Evolutionary conservation across 2,113 vertebrate species (phyloP).

Genomic region (Anhinga anhinga): DNA sequence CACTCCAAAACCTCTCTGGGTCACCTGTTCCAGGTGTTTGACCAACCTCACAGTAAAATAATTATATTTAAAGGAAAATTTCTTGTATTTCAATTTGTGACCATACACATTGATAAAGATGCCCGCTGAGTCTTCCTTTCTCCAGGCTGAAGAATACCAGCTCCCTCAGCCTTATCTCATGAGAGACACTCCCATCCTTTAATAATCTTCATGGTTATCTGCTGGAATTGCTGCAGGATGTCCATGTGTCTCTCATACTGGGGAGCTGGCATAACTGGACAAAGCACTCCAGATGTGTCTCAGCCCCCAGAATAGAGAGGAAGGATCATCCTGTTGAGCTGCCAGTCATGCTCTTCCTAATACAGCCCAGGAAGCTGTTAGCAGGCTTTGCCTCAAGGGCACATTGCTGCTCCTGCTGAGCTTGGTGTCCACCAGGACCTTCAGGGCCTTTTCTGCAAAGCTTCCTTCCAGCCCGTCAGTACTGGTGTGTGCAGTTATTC

Average conservation of each 20-base stretch:
- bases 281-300: not conserved
- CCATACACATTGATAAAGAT: not conserved
- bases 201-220: not conserved
- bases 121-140: not conserved
- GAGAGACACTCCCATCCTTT: not conserved
- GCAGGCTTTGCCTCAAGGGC: not conserved
- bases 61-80: not conserved
- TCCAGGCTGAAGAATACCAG: not conserved
- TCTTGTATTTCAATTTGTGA: not conserved
- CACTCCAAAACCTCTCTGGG: not conserved
- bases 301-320: fast-evolving
- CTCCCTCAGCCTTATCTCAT: not conserved
- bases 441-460: not conserved
- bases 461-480: not conserved
- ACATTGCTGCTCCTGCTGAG: not conserved
- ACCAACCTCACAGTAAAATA: not conserved
- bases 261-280: not conserved
- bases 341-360: not conserved
- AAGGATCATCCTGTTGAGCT: not conserved
- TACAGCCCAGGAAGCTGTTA: not conserved
- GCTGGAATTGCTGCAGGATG: not conserved
- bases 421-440: not conserved
- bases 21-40: not conserved
- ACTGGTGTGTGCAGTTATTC: not conserved
- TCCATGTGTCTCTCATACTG: not conserved